Evolutionary conservation across 1,140 invertebrate genomes (phyloP).

Genomic region (Linepithema humile): DNA sequence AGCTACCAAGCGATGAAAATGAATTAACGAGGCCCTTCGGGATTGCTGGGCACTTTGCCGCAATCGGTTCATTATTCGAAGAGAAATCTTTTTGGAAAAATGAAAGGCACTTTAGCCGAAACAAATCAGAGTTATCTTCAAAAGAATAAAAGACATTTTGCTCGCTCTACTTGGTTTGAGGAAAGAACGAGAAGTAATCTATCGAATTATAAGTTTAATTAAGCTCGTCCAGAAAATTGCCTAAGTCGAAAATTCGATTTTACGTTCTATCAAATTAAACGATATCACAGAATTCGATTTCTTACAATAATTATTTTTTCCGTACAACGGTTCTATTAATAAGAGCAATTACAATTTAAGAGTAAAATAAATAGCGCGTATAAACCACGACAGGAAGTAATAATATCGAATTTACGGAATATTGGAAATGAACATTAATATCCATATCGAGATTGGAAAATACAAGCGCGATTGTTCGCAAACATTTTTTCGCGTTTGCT

Average conservation of each 20-base stretch:
- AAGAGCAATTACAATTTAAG: neutral
- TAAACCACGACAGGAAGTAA: neutral
- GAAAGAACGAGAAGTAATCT: neutral
- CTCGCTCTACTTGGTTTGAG: neutral
- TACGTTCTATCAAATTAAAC: neutral
- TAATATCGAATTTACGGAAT: neutral
- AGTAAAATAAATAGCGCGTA: neutral
- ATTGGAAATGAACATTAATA: neutral
- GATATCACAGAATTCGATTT: neutral
- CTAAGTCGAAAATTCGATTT: neutral
- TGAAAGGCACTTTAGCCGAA: conserved; percentile 29
- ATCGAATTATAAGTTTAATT: conserved; percentile 25
- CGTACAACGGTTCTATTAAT: neutral
- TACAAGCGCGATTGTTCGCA: neutral
- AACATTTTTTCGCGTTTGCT: conserved; percentile 22
- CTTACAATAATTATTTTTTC: neutral
- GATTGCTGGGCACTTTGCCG: conserved; percentile 21
- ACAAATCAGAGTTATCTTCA: conserved; percentile 29
- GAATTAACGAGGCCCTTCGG: conserved; percentile 59
- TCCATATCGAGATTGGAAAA: neutral
- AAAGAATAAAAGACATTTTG: conserved; percentile 37
- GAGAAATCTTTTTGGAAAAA: conserved; percentile 38
- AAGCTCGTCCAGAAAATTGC: neutral
- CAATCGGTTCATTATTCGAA: conserved; percentile 18
- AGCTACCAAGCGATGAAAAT: conserved; percentile 53